Percentiles rank a stretch among this genome's conserved stretches.
Conservation (phyloP, 2,113 vertebrate species). For the Periophthalmus modestus region DNA sequence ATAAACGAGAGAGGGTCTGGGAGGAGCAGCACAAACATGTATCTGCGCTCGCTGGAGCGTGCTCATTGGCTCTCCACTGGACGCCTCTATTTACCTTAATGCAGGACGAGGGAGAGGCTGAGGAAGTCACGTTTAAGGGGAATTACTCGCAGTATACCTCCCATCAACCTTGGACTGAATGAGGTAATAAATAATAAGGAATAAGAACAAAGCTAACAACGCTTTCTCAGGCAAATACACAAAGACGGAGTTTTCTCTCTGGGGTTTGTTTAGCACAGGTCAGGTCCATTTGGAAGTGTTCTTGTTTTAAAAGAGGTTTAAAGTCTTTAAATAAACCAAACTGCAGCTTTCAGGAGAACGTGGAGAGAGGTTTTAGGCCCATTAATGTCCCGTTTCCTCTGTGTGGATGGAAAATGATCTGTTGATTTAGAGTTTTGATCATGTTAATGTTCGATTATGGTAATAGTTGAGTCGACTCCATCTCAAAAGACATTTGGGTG, state of each 20-base stretch:
- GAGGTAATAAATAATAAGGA: slow-evolving; percentile 43
- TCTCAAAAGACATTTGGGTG: too few relatives aligned
- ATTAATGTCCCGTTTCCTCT: background rate
- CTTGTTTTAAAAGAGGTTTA: background rate
- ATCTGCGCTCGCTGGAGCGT: slow-evolving; percentile 73
- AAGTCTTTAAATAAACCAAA: background rate
- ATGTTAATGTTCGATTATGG: too few relatives aligned
- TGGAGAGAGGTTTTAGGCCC: background rate
- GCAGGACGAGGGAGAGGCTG: slow-evolving; percentile 48
- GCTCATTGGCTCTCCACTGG: slow-evolving; percentile 71
- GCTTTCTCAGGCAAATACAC: slow-evolving; percentile 25
- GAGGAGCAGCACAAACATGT: slow-evolving; percentile 74
- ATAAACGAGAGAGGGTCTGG: slow-evolving; percentile 76
- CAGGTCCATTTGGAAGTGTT: background rate
- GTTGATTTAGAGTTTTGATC: too few relatives aligned
- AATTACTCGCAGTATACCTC: slow-evolving; percentile 56
- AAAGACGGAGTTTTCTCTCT: background rate
- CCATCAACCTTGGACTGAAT: slow-evolving; percentile 66
- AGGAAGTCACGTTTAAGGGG: slow-evolving; percentile 19
- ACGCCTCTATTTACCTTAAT: slow-evolving; percentile 77
- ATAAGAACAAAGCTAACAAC: slow-evolving; percentile 50
- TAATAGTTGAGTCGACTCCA: too few relatives aligned
- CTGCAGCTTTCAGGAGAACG: background rate
- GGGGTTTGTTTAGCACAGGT: background rate
- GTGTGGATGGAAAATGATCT: background rate